Conservation (phyloP, 1,140 invertebrate species). For the Orchesella cincta region DNA sequence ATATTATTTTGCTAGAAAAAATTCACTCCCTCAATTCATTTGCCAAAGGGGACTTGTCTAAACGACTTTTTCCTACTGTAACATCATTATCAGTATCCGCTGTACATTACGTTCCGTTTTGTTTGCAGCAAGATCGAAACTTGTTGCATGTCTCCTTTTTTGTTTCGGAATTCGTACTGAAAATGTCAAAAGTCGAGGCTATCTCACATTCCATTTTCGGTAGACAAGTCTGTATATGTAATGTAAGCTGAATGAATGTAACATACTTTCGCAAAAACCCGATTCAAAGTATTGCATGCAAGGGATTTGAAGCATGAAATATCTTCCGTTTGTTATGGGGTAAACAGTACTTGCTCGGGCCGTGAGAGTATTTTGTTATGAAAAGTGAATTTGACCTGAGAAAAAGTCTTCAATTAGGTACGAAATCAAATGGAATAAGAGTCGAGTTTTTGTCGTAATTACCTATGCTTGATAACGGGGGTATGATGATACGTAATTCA, state of each 20-base stretch:
- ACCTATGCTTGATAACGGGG: not conserved
- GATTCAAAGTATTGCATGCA: not conserved
- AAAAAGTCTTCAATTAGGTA: not conserved
- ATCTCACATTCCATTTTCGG: constrained; percentile 17
- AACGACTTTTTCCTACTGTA: no score
- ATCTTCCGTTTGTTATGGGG: not conserved
- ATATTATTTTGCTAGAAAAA: no score
- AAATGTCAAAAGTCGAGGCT: not conserved
- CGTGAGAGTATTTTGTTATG: no score
- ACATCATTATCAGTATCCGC: no score
- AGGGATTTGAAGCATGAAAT: not conserved
- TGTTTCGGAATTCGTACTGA: not conserved
- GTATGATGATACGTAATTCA: not conserved
- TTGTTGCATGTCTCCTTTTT: constrained; percentile 2
- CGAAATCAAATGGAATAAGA: not conserved
- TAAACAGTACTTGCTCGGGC: not conserved
- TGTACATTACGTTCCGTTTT: no score
- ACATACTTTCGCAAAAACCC: not conserved
- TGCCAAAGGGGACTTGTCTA: no score
- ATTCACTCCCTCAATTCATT: no score
- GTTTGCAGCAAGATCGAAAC: no score
- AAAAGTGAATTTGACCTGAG: constrained; percentile 16
- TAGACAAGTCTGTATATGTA: not conserved
- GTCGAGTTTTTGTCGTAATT: not conserved
- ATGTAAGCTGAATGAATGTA: not conserved